Evolutionary conservation across 2,888 invertebrate species (phyloP).

Genomic region (Epicampocera succincta): DNA sequence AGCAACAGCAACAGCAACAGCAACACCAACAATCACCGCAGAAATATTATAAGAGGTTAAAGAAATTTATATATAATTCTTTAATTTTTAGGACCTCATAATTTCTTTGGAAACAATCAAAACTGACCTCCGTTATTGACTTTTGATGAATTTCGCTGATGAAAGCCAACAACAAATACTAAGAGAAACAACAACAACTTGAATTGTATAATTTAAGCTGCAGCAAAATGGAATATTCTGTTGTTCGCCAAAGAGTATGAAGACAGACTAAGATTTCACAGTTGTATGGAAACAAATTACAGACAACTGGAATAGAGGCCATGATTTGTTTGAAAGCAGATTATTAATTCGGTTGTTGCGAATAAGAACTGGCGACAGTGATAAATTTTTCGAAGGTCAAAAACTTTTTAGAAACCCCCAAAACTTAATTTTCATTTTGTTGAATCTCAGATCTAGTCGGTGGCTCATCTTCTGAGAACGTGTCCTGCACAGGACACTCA

Average conservation of each 20-base stretch:
- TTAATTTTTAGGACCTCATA: slow-evolving; percentile 49
- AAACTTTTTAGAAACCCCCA: no score
- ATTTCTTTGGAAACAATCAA: slow-evolving; percentile 59
- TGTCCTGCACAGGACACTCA: no score
- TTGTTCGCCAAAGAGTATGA: slow-evolving; percentile 1
- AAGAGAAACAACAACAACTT: not conserved
- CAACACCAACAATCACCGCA: not conserved
- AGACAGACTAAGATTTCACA: not conserved
- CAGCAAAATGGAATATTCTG: not conserved
- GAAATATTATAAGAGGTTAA: slow-evolving; percentile 47
- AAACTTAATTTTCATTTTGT: no score
- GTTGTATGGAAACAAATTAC: not conserved
- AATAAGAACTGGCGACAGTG: no score
- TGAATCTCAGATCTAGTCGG: no score
- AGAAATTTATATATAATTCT: slow-evolving; percentile 56
- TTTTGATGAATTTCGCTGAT: slow-evolving; percentile 57
- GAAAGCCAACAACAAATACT: slow-evolving; percentile 14
- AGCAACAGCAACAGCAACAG: not conserved
- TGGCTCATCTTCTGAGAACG: no score
- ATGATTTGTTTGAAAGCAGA: no score
- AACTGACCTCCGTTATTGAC: slow-evolving; percentile 61
- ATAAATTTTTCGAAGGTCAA: no score
- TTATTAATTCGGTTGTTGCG: no score
- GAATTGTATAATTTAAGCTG: slow-evolving; percentile 36
- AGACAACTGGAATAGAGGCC: no score